Evolutionary conservation across 2,797 vertebrate species (phyloP).

Genomic region (Eleutherodactylus coqui): DNA sequence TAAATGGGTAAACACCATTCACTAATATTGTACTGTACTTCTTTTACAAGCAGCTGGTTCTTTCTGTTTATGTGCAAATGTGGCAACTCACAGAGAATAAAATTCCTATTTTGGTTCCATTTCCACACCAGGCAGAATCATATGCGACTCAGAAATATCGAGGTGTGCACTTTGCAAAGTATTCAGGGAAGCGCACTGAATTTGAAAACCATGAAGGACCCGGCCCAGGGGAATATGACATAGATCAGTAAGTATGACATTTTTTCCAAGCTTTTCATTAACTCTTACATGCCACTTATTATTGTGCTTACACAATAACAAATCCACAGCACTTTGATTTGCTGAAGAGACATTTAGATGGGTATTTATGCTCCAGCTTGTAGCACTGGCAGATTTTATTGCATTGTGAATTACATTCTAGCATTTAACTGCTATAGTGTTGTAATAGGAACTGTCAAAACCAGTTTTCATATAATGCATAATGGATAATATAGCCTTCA

Average conservation of each 20-base stretch:
- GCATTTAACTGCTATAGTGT: slow-evolving; percentile 58
- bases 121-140: slow-evolving; percentile 57
- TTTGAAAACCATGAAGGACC: slow-evolving; percentile 61
- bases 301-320: slow-evolving; percentile 41
- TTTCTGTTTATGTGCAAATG: neutral
- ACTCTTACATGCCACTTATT: slow-evolving; percentile 26
- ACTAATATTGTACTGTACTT: too few species aligned
- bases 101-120: neutral
- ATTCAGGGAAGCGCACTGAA: slow-evolving; percentile 64
- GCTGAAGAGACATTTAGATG: slow-evolving; percentile 44
- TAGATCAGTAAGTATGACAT: slow-evolving; percentile 67
- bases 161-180: slow-evolving; percentile 66
- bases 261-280: slow-evolving; percentile 39
- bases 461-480: slow-evolving; percentile 61
- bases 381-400: slow-evolving; percentile 59
- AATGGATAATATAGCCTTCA: slow-evolving; percentile 63
- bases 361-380: slow-evolving; percentile 57
- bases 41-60: neutral
- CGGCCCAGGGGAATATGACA: slow-evolving; percentile 66
- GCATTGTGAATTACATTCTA: slow-evolving; percentile 59
- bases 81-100: neutral
- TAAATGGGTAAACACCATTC: too few species aligned
- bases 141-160: slow-evolving; percentile 68
- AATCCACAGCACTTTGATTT: slow-evolving; percentile 45
- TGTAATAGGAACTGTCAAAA: slow-evolving; percentile 62